Conservation (phyloP, 2,797 vertebrate genomes). For the Ambastaia sidthimunki region DNA sequence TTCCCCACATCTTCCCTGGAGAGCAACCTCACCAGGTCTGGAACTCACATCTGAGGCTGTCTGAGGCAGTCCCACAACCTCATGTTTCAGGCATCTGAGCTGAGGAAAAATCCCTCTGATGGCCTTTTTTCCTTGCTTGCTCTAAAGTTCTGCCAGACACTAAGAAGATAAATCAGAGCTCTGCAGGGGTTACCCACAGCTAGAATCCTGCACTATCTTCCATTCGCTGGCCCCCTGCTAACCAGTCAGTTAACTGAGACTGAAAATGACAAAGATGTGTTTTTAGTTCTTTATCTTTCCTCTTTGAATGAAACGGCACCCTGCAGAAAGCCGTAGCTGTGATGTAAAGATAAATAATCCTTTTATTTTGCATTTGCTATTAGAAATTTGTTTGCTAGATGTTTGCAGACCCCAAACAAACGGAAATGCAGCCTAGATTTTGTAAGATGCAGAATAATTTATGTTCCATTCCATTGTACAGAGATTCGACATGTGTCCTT, state of each 20-base stretch:
- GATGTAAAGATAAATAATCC: slow-evolving; percentile 37
- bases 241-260: slow-evolving; percentile 25
- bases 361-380: slow-evolving; percentile 27
- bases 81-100: not conserved
- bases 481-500: slow-evolving; percentile 11
- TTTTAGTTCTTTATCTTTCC: slow-evolving; percentile 36
- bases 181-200: slow-evolving; percentile 33
- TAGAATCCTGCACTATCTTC: slow-evolving; percentile 7
- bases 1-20: slow-evolving; percentile 25
- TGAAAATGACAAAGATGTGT: slow-evolving; percentile 40
- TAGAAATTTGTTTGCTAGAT: slow-evolving; percentile 37
- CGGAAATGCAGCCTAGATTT: slow-evolving; percentile 5
- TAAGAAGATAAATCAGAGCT: slow-evolving; percentile 49
- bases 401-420: not conserved
- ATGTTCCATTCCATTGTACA: not conserved
- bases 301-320: slow-evolving; percentile 34
- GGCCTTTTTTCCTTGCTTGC: slow-evolving; percentile 26
- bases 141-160: slow-evolving; percentile 42
- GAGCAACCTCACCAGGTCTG: slow-evolving; percentile 28
- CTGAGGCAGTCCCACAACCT: not conserved
- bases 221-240: slow-evolving; percentile 32
- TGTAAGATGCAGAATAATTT: slow-evolving; percentile 19
- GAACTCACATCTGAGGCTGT: slow-evolving; percentile 1
- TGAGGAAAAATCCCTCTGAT: slow-evolving; percentile 39
- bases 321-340: not conserved